Evolutionary conservation across 1,140 invertebrate genomes (phyloP).

Genomic region (Caligus rogercresseyi): DNA sequence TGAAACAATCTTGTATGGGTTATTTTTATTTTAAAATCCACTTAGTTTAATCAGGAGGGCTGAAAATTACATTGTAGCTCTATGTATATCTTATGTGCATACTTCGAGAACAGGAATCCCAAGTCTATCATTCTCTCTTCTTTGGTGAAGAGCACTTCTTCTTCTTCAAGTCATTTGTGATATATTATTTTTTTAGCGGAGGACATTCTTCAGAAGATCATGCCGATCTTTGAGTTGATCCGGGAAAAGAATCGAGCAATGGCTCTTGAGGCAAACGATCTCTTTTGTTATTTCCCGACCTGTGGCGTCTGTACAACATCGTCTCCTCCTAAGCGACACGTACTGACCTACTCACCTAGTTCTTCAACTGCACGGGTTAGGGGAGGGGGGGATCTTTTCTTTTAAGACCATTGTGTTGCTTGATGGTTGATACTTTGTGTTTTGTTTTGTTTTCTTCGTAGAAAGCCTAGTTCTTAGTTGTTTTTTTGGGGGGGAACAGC

Average conservation of each 20-base stretch:
- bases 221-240: slow-evolving; percentile 6
- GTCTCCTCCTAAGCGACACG: background rate
- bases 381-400: background rate
- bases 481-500: too few species aligned
- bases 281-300: background rate
- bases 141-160: too few species aligned
- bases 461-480: too few species aligned
- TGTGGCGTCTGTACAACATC: background rate
- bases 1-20: too few species aligned
- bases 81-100: too few species aligned
- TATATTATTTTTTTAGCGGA: background rate
- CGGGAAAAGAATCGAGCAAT: background rate
- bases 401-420: background rate
- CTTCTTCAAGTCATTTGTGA: too few species aligned
- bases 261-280: background rate
- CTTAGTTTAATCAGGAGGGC: too few species aligned
- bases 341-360: background rate
- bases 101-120: too few species aligned
- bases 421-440: background rate
- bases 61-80: too few species aligned
- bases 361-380: background rate
- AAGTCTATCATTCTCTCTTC: too few species aligned
- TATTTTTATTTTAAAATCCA: too few species aligned
- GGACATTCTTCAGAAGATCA: background rate
- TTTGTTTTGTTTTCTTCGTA: too few species aligned